Evolutionary conservation across 30 jellyfish, hydroid and myxozoan genomes (phyloP).

Genomic region (Pelagia noctiluca): DNA sequence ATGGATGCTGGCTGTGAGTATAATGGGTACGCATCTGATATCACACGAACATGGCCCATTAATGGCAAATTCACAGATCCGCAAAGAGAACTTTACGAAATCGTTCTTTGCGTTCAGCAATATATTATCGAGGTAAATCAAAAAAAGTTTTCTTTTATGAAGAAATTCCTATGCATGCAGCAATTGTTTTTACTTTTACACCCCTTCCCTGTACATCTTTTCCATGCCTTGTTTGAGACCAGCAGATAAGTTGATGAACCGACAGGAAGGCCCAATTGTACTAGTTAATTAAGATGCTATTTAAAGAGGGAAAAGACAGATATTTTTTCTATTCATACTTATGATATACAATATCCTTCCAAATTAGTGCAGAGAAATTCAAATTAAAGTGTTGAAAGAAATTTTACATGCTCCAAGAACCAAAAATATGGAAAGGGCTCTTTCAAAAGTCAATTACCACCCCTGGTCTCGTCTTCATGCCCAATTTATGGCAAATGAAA

Average conservation of each 20-base stretch:
- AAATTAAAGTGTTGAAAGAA: too few relatives aligned
- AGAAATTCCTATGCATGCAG: too few relatives aligned
- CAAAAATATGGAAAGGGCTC: too few relatives aligned
- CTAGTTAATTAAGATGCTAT: not conserved
- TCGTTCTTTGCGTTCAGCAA: constrained; percentile 81
- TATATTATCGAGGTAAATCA: constrained; percentile 74
- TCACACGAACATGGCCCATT: constrained; percentile 97
- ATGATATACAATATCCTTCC: too few relatives aligned
- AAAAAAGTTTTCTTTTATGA: not conserved
- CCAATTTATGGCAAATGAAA: too few relatives aligned
- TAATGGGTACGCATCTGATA: constrained; percentile 90
- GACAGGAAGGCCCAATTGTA: not conserved
- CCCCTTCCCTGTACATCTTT: not conserved
- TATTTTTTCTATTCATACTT: too few relatives aligned
- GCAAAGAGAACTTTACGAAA: constrained; percentile 79
- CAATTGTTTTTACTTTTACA: not conserved
- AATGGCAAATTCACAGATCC: constrained; percentile 78
- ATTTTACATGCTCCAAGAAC: too few relatives aligned
- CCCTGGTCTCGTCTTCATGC: too few relatives aligned
- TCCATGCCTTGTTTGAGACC: not conserved
- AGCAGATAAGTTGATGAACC: not conserved
- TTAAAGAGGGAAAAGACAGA: too few relatives aligned
- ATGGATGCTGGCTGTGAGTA: constrained; percentile 99
- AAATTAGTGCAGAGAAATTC: too few relatives aligned
- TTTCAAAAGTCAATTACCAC: too few relatives aligned